Evolutionary conservation across 2,113 vertebrate species (phyloP).

Genomic region (Apteryx owenii): DNA sequence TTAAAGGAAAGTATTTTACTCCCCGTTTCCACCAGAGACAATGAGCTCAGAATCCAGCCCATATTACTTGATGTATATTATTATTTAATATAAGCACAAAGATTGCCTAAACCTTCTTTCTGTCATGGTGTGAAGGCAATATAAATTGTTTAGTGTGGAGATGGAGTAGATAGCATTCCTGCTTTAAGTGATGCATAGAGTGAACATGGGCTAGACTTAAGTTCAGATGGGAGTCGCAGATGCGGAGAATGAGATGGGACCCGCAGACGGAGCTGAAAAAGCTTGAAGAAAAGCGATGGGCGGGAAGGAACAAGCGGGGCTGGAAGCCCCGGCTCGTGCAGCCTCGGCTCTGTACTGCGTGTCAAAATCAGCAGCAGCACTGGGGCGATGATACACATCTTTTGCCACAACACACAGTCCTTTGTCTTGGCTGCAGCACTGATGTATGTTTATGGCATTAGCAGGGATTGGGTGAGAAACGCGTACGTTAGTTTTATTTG

Average conservation of each 20-base stretch:
- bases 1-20: not conserved
- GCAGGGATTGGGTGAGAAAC: conserved; percentile 6
- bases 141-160: conserved; percentile 3
- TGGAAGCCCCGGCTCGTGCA: not conserved
- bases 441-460: not conserved
- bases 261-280: not conserved
- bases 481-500: not conserved
- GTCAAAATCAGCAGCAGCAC: not conserved
- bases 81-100: not conserved
- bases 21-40: not conserved
- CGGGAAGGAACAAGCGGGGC: not conserved
- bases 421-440: not conserved
- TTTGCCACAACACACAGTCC: not conserved
- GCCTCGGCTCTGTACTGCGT: not conserved
- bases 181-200: not conserved
- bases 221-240: conserved; percentile 14
- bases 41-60: not conserved
- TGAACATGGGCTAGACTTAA: not conserved
- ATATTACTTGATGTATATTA: not conserved
- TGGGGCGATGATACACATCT: not conserved
- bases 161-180: not conserved
- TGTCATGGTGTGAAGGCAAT: not conserved
- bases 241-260: not conserved
- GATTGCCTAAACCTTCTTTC: not conserved
- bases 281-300: not conserved